phyloP scores from a whole-genome alignment of 2,888 invertebrate species.

The Drosophila algonquin region DNA sequence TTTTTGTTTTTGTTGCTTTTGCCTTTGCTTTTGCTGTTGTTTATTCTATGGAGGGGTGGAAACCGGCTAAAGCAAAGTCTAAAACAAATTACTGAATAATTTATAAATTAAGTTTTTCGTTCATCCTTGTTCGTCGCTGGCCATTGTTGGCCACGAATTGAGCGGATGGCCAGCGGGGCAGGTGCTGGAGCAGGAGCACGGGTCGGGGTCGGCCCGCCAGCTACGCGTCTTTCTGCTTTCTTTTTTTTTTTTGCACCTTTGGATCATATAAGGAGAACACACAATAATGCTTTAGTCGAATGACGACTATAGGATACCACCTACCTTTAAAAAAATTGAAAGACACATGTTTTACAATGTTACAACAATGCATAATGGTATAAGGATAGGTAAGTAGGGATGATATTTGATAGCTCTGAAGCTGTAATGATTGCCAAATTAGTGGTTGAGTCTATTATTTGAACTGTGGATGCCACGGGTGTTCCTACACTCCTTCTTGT shows the following conservation, averaged over 20 bases:
- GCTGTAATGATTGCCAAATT: too few relatives aligned
- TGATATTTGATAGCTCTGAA: too few relatives aligned
- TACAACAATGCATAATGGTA: too few relatives aligned
- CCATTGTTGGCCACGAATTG: constrained; percentile 47
- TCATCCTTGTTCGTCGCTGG: constrained; percentile 39
- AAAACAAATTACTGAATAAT: constrained; percentile 82
- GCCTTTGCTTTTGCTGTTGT: not conserved
- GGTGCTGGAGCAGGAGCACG: not conserved
- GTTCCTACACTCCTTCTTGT: too few relatives aligned
- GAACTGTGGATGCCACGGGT: too few relatives aligned
- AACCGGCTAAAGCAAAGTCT: constrained; percentile 66
- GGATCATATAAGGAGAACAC: constrained; percentile 31
- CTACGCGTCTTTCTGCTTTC: constrained; percentile 30
- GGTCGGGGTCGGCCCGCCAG: not conserved
- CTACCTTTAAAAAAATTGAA: not conserved
- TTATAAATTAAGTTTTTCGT: constrained; percentile 75
- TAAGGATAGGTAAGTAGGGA: too few relatives aligned
- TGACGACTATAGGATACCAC: not conserved
- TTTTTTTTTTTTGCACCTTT: constrained; percentile 46
- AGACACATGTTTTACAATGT: too few relatives aligned
- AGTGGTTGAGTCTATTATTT: too few relatives aligned
- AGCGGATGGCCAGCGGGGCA: constrained; percentile 11
- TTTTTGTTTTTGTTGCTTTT: not conserved
- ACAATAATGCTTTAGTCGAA: not conserved
- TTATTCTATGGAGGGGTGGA: constrained; percentile 19